Percentiles rank a stretch among this genome's conserved stretches.
Evolutionary conservation across 2,113 vertebrate genomes (phyloP).

Genomic region (Chionomys nivalis): DNA sequence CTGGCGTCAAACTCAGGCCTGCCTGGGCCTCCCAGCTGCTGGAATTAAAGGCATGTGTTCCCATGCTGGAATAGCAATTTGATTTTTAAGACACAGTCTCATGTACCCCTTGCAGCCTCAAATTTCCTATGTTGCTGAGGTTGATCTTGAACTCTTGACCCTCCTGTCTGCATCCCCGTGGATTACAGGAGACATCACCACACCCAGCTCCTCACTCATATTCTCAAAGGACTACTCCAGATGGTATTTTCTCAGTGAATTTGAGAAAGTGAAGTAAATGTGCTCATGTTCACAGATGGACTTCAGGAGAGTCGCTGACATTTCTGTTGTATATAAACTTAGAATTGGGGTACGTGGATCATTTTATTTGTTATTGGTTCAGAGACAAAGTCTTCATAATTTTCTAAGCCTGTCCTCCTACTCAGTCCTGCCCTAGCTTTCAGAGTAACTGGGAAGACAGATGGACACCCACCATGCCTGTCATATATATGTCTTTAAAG

Average conservation of each 20-base stretch:
- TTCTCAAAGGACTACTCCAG: neutral
- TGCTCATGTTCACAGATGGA: neutral
- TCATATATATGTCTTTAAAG: neutral
- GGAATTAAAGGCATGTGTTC: neutral
- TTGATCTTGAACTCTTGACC: neutral
- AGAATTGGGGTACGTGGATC: neutral
- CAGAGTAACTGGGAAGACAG: neutral
- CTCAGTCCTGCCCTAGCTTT: neutral
- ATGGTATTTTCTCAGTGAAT: neutral
- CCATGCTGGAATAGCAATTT: neutral
- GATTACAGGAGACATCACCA: neutral
- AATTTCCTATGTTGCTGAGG: neutral
- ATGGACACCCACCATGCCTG: neutral
- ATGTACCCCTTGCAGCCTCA: neutral
- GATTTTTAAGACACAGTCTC: neutral
- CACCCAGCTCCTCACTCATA: neutral
- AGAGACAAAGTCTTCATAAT: neutral
- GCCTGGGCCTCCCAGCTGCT: neutral
- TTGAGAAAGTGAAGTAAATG: neutral
- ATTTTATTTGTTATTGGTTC: neutral
- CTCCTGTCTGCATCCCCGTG: neutral
- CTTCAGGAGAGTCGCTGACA: neutral
- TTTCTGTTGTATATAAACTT: neutral
- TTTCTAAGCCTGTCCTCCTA: neutral
- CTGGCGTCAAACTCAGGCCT: neutral